These are phyloP conservation scores for Cydia amplana DNA, from an alignment of 1,140 invertebrate species.

Conservation along the genomic window DNA sequence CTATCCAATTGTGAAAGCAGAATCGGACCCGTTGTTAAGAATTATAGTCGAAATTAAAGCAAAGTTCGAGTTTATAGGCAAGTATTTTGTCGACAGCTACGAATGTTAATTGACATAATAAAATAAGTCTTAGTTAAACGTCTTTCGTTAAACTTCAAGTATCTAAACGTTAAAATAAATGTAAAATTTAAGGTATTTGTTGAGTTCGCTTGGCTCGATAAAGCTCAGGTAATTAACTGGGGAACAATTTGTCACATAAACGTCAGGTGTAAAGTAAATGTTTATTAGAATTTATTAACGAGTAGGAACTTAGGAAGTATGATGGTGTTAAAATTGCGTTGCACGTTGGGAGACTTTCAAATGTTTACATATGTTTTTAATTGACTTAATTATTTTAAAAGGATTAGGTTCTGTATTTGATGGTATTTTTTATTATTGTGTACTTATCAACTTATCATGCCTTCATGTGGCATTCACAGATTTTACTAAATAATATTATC, in stretches of 20 bases:
- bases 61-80: not conserved
- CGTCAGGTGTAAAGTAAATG: conserved; percentile 8
- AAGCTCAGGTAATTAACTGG: not conserved
- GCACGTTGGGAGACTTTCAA: not conserved
- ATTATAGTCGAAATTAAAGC: not conserved
- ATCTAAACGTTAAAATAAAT: not conserved
- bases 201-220: not conserved
- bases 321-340: not conserved
- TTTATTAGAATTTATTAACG: conserved; percentile 9
- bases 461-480: too few species aligned
- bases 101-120: not conserved
- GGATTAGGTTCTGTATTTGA: too few species aligned
- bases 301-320: not conserved
- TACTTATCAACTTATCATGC: too few species aligned
- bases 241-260: conserved; percentile 6
- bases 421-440: too few species aligned
- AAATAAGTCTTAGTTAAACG: not conserved
- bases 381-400: too few species aligned
- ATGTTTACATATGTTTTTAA: too few species aligned
- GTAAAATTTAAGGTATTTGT: not conserved
- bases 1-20: too few species aligned
- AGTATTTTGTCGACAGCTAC: not conserved
- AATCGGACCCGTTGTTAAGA: too few species aligned
- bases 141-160: not conserved
- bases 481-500: too few species aligned